Conservation (phyloP, 2,888 invertebrate genomes). For the Chrysodeixis includens region DNA sequence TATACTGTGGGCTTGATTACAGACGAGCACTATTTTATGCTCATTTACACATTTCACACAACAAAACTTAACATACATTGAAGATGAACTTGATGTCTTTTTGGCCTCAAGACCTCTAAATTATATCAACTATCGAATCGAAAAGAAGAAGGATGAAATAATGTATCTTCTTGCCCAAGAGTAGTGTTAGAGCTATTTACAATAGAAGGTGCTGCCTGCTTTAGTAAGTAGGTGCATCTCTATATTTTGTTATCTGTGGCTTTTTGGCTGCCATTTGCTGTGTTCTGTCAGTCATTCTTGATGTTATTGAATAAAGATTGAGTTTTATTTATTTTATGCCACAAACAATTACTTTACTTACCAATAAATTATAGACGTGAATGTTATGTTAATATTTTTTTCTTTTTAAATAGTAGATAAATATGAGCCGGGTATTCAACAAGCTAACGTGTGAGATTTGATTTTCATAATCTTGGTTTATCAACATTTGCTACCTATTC, state of each 20-base stretch:
- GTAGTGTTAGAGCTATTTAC: no score
- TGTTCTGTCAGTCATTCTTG: conserved; percentile 84
- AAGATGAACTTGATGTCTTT: no score
- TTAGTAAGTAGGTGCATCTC: conserved; percentile 18
- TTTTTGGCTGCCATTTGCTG: conserved; percentile 81
- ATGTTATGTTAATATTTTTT: conserved; percentile 55
- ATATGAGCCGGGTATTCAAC: conserved; percentile 66
- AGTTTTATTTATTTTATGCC: conserved; percentile 58
- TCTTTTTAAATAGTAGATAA: conserved; percentile 55
- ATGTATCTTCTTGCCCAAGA: no score
- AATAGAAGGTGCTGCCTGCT: no score
- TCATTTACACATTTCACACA: no score
- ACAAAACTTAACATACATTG: no score
- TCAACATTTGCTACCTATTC: conserved; percentile 46
- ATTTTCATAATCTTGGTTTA: conserved; percentile 56
- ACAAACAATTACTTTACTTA: conserved; percentile 44
- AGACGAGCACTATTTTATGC: no score
- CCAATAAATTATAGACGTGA: conserved; percentile 61
- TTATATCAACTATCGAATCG: no score
- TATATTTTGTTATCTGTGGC: conserved; percentile 50
- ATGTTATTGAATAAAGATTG: conserved; percentile 83
- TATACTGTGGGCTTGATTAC: no score
- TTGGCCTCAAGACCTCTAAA: no score
- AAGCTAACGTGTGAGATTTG: conserved; percentile 75
- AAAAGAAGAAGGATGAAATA: no score